Percentiles rank a stretch among this genome's conserved stretches.
Conservation (phyloP, 2,113 vertebrate species). For the Silurus asotus region DNA sequence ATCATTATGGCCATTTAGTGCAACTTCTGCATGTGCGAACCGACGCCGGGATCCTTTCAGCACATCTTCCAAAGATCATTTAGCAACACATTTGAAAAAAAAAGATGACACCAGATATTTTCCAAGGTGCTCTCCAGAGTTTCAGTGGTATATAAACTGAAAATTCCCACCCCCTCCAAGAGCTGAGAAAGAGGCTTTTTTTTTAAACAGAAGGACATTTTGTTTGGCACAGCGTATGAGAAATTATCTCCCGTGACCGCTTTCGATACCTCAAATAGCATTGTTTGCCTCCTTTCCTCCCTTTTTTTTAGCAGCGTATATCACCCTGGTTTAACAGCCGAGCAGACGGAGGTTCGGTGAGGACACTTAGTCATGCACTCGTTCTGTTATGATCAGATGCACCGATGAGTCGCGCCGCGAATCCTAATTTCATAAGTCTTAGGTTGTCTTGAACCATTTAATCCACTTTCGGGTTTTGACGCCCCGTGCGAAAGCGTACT, state of each 20-base stretch:
- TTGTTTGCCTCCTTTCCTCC: constrained; percentile 47
- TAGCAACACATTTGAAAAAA: constrained; percentile 5
- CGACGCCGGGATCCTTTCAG: neutral
- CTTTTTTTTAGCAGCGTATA: constrained; percentile 62
- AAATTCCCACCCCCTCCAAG: constrained; percentile 41
- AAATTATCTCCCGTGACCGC: constrained; percentile 54
- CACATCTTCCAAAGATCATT: constrained; percentile 38
- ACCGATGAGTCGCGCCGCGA: neutral
- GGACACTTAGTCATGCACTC: constrained; percentile 3
- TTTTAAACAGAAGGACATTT: constrained; percentile 68
- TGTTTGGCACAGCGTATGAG: constrained; percentile 65
- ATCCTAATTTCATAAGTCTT: constrained; percentile 16
- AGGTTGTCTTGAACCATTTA: neutral
- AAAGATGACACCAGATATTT: constrained; percentile 8
- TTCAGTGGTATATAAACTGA: constrained; percentile 46
- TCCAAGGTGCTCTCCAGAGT: constrained; percentile 14
- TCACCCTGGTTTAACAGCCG: constrained; percentile 52
- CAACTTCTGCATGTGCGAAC: neutral
- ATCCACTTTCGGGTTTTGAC: neutral
- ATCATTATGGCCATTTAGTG: constrained; percentile 5
- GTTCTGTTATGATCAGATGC: constrained; percentile 15
- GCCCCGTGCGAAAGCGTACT: neutral
- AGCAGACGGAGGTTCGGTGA: constrained; percentile 23
- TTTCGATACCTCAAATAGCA: constrained; percentile 55
- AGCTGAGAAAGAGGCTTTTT: constrained; percentile 52